phyloP scores from a whole-genome alignment of 2,888 invertebrate species.

The Dugesia japonica region DNA sequence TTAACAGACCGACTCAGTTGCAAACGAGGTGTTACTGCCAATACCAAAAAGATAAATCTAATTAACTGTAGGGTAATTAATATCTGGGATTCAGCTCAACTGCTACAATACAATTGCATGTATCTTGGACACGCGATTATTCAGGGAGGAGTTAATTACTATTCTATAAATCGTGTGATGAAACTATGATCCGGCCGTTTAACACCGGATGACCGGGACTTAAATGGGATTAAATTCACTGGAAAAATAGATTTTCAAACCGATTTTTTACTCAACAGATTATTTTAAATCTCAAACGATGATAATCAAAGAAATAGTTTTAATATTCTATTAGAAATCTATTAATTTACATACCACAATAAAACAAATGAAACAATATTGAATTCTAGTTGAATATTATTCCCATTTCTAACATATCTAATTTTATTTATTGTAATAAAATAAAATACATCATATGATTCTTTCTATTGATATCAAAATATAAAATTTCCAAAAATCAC shows the following conservation, averaged over 20 bases:
- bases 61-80: slow-evolving; percentile 1
- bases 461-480: too few relatives aligned
- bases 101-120: slow-evolving; percentile 5
- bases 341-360: too few relatives aligned
- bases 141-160: slow-evolving; percentile 11
- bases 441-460: too few relatives aligned
- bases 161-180: slow-evolving; percentile 2
- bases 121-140: not conserved
- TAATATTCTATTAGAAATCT: not conserved
- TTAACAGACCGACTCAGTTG: not conserved
- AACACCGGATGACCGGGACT: not conserved
- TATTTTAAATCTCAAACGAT: not conserved
- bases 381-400: too few relatives aligned
- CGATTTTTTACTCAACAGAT: not conserved
- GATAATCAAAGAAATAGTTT: not conserved
- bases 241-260: not conserved
- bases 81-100: not conserved
- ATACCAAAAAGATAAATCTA: not conserved
- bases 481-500: too few relatives aligned
- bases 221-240: slow-evolving; percentile 14
- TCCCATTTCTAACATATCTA: too few relatives aligned
- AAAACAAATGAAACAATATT: too few relatives aligned
- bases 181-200: slow-evolving; percentile 10
- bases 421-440: too few relatives aligned
- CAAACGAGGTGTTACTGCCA: not conserved